Conservation (phyloP, 2,113 vertebrate species). For the Oostethus manadensis region DNA sequence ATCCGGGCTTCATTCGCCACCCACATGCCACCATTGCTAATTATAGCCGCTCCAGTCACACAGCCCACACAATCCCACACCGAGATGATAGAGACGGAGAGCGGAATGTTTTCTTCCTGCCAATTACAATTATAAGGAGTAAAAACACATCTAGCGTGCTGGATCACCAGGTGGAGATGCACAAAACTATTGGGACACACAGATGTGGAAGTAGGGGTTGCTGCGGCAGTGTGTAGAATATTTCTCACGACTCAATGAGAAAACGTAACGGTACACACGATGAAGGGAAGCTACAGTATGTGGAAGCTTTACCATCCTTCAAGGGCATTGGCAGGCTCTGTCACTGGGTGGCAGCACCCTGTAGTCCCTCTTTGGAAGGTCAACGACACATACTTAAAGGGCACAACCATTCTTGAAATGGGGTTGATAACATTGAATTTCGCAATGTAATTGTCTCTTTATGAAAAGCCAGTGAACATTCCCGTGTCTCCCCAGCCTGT, state of each 20-base stretch:
- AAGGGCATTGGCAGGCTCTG: too few relatives aligned
- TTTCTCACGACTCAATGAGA: too few relatives aligned
- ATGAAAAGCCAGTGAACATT: conserved; percentile 45
- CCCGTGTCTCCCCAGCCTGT: conserved; percentile 11
- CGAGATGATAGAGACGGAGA: conserved; percentile 15
- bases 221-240: too few relatives aligned
- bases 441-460: conserved; percentile 5
- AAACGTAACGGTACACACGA: too few relatives aligned
- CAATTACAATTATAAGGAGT: conserved; percentile 8
- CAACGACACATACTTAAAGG: too few relatives aligned
- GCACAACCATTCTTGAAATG: too few relatives aligned
- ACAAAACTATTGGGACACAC: background rate
- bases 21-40: conserved; percentile 55
- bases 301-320: too few relatives aligned
- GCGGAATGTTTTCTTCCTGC: conserved; percentile 5
- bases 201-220: too few relatives aligned
- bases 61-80: conserved; percentile 49
- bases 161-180: background rate
- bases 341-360: too few relatives aligned
- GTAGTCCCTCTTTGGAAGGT: too few relatives aligned
- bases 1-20: conserved; percentile 56
- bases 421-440: too few relatives aligned
- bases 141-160: background rate
- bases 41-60: conserved; percentile 65
- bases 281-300: too few relatives aligned